Evolutionary conservation across 30 jellyfish, hydroid and myxozoan genomes (phyloP).

Genomic region (Turritopsis dohrnii): DNA sequence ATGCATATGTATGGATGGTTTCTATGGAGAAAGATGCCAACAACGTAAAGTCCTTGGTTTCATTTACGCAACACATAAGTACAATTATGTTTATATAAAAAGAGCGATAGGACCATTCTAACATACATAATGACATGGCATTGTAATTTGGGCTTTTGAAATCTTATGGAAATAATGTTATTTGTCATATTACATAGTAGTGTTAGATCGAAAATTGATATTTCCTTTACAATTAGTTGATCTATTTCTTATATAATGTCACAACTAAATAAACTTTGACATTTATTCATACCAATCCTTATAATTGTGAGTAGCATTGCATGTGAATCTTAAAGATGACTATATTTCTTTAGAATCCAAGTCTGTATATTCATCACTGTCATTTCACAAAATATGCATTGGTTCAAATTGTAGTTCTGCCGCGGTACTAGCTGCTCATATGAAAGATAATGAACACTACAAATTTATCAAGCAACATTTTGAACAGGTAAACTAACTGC

Average conservation of each 20-base stretch:
- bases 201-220: too few relatives aligned
- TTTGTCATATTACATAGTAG: too few relatives aligned
- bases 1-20: background rate
- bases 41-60: too few relatives aligned
- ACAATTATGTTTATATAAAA: too few relatives aligned
- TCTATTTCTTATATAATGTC: background rate
- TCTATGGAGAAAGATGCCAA: background rate
- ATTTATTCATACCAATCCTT: too few relatives aligned
- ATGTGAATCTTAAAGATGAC: background rate
- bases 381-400: constrained; percentile 8
- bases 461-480: background rate
- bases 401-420: background rate
- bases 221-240: background rate
- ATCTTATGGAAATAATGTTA: too few relatives aligned
- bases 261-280: too few relatives aligned
- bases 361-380: background rate
- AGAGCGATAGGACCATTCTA: too few relatives aligned
- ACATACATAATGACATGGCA: too few relatives aligned
- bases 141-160: too few relatives aligned
- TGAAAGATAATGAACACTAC: background rate
- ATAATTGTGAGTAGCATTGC: background rate
- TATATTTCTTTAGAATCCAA: constrained; percentile 5
- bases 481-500: background rate
- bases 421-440: background rate
- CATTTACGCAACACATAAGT: too few relatives aligned